Evolutionary conservation across 2,797 vertebrate species (phyloP).

Genomic region (Eptatretus atami): DNA sequence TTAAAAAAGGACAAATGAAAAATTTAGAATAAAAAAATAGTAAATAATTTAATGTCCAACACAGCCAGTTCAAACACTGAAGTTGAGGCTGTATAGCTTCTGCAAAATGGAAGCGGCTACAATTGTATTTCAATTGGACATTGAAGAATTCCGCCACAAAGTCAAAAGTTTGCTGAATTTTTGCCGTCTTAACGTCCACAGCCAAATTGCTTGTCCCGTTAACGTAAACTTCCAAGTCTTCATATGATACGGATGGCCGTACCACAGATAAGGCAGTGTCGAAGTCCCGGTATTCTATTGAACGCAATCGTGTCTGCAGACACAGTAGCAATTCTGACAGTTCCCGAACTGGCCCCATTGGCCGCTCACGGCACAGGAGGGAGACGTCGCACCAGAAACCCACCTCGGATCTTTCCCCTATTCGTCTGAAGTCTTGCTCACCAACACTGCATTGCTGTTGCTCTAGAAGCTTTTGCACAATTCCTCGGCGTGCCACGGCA

Average conservation of each 20-base stretch:
- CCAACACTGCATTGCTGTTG: slow-evolving; percentile 30
- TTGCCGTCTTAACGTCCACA: slow-evolving; percentile 28
- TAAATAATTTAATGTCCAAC: too few relatives aligned
- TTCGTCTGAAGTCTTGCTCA: slow-evolving; percentile 23
- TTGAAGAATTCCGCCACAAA: background rate
- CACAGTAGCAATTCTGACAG: slow-evolving; percentile 63
- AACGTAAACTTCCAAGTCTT: slow-evolving; percentile 57
- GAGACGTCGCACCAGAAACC: slow-evolving; percentile 92
- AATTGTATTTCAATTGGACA: background rate
- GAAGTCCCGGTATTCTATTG: slow-evolving; percentile 42
- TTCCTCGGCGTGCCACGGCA: slow-evolving; percentile 35
- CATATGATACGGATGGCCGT: slow-evolving; percentile 44
- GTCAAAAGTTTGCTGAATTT: background rate
- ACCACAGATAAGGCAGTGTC: slow-evolving; percentile 47
- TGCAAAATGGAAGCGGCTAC: too few relatives aligned
- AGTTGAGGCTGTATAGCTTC: too few relatives aligned
- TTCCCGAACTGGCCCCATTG: slow-evolving; percentile 64
- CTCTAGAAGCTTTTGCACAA: slow-evolving; percentile 39
- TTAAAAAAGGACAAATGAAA: too few relatives aligned
- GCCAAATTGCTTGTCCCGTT: slow-evolving; percentile 63
- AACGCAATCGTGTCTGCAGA: slow-evolving; percentile 44
- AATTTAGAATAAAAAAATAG: too few relatives aligned
- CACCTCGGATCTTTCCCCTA: slow-evolving; percentile 31
- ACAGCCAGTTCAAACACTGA: too few relatives aligned
- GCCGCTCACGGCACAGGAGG: slow-evolving; percentile 67